A percentile compares a stretch with the other conserved stretches of the same genome.
These are phyloP conservation scores for Botia kubotai DNA, from an alignment of 2,797 vertebrate genomes.

Conservation along the genomic window DNA sequence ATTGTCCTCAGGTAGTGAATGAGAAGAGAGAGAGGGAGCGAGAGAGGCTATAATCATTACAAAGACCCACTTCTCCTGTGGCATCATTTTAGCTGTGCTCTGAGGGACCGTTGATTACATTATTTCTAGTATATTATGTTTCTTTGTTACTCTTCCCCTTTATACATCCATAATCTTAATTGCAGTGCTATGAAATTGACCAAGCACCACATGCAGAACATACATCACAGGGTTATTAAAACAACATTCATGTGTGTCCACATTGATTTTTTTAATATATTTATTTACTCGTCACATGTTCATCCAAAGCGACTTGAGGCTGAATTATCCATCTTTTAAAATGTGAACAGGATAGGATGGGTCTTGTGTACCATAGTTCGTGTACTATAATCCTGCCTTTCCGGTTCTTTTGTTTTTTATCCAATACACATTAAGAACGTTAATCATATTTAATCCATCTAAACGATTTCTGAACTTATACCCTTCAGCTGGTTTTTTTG, in stretches of 20 bases:
- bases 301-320: neutral
- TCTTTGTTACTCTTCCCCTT: neutral
- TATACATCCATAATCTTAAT: conserved; percentile 7
- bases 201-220: neutral
- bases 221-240: neutral
- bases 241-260: neutral
- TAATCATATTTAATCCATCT: too few species aligned
- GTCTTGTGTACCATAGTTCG: too few species aligned
- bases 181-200: conserved; percentile 1
- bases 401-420: neutral
- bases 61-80: conserved; percentile 13
- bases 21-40: neutral
- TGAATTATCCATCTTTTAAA: neutral
- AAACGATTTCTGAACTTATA: neutral
- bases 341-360: neutral
- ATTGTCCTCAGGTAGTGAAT: conserved; percentile 9
- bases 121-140: conserved; percentile 2
- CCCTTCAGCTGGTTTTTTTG: too few species aligned
- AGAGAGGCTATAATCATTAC: conserved; percentile 18
- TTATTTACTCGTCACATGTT: neutral
- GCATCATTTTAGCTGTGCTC: conserved; percentile 23
- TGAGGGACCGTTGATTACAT: conserved; percentile 18
- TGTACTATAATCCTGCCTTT: too few species aligned
- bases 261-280: neutral
- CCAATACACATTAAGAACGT: neutral